A percentile compares a stretch with the other conserved stretches of the same genome.
Conservation (phyloP, 1,140 invertebrate genomes). For the Coenobita brevimanus region DNA sequence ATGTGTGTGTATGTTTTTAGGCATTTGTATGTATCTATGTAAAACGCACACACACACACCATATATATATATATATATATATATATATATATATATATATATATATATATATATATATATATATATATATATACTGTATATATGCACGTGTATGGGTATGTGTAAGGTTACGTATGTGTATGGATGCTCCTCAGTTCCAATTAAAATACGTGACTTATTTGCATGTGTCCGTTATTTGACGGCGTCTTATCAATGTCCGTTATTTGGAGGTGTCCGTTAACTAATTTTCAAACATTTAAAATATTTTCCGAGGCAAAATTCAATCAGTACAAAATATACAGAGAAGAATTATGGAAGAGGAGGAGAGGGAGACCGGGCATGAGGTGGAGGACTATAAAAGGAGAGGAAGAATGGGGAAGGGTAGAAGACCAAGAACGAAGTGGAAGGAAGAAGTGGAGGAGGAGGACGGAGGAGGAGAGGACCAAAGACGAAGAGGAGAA, state of each 20-base stretch:
- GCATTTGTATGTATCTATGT: slow-evolving; percentile 1
- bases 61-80: slow-evolving; percentile 27
- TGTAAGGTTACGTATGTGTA: no score
- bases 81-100: slow-evolving; percentile 17
- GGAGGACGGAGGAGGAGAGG: not conserved
- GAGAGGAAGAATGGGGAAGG: not conserved
- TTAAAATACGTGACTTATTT: no score
- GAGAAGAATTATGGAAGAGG: not conserved
- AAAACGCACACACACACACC: no score
- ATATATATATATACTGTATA: not conserved
- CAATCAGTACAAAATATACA: not conserved
- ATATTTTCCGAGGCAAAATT: no score
- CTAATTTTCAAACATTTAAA: no score
- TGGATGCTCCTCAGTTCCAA: no score
- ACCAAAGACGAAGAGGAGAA: not conserved
- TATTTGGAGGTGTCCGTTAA: no score
- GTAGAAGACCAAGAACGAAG: not conserved
- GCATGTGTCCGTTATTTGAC: no score
- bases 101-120: slow-evolving; percentile 10
- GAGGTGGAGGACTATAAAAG: not conserved
- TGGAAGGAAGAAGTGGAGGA: not conserved
- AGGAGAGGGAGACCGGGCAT: not conserved
- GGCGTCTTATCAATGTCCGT: no score
- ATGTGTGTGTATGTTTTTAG: no score
- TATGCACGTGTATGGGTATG: not conserved